These are phyloP conservation scores for Phocides pigmalion DNA, from an alignment of 1,140 invertebrate genomes.

Conservation along the genomic window DNA sequence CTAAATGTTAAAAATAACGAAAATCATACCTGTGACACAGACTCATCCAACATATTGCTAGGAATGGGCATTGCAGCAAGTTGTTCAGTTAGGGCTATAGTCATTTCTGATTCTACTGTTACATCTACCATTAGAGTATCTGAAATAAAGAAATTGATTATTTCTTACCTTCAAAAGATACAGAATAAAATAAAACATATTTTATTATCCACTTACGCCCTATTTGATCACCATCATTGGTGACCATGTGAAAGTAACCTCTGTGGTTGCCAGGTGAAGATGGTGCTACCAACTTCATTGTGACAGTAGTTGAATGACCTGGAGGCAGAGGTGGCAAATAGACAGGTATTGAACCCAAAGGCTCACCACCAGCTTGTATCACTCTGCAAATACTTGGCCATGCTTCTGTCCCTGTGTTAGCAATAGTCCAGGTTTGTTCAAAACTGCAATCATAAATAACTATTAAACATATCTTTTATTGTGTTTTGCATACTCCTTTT, in stretches of 20 bases:
- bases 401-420: conserved; percentile 72
- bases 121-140: conserved; percentile 76
- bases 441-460: conserved; percentile 62
- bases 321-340: conserved; percentile 65
- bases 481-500: no score
- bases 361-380: conserved; percentile 68
- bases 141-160: conserved; percentile 48
- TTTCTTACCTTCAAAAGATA: no score
- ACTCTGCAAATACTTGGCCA: conserved; percentile 78
- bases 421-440: conserved; percentile 78
- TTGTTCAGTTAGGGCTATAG: conserved; percentile 76
- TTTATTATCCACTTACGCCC: conserved; percentile 57
- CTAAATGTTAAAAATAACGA: background rate
- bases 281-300: conserved; percentile 70
- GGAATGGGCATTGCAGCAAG: conserved; percentile 73
- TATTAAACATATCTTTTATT: background rate
- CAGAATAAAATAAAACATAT: conserved; percentile 15
- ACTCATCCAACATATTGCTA: conserved; percentile 69
- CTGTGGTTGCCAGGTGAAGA: conserved; percentile 59
- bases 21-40: conserved; percentile 54
- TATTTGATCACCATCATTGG: conserved; percentile 71
- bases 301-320: conserved; percentile 68
- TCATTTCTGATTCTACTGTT: conserved; percentile 75
- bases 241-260: conserved; percentile 74
- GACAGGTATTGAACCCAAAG: conserved; percentile 57